A percentile compares a stretch with the other conserved stretches of the same genome.
These are phyloP conservation scores for Drosophila orosa DNA, from an alignment of 1,140 invertebrate genomes.

Conservation along the genomic window DNA sequence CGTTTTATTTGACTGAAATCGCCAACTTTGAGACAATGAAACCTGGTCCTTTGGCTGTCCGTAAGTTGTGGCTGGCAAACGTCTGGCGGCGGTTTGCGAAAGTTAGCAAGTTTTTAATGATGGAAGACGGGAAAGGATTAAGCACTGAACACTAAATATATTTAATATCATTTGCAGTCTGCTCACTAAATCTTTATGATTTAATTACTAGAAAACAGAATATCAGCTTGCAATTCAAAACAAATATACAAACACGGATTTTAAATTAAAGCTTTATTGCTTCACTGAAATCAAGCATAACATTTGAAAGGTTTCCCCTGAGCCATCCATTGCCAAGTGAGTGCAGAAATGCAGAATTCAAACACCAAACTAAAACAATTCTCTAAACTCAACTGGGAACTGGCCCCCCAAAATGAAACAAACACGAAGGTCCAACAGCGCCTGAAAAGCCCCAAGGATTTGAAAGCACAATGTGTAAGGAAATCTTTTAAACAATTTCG, in stretches of 20 bases:
- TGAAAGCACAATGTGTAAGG: conserved; percentile 50
- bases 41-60: conserved; percentile 12
- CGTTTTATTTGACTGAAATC: conserved; percentile 18
- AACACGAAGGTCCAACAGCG: conserved; percentile 12
- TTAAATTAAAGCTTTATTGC: neutral
- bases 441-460: conserved; percentile 56
- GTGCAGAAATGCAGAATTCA: conserved; percentile 54
- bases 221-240: neutral
- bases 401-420: conserved; percentile 18
- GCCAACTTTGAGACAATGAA: conserved; percentile 44
- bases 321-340: conserved; percentile 4
- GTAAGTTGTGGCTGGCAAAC: conserved; percentile 51
- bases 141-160: neutral
- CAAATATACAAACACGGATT: neutral
- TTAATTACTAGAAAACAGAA: neutral
- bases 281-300: neutral
- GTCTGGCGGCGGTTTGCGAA: conserved; percentile 34
- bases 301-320: neutral
- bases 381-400: conserved; percentile 43
- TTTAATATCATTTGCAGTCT: neutral
- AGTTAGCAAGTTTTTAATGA: conserved; percentile 44
- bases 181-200: neutral
- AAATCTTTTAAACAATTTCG: conserved; percentile 77
- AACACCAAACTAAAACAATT: conserved; percentile 72
- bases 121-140: conserved; percentile 11